Evolutionary conservation across 2,888 invertebrate species (phyloP), one percentile per base, ranked within the genome.

Genomic region (Autographa pulchrina): DNA sequence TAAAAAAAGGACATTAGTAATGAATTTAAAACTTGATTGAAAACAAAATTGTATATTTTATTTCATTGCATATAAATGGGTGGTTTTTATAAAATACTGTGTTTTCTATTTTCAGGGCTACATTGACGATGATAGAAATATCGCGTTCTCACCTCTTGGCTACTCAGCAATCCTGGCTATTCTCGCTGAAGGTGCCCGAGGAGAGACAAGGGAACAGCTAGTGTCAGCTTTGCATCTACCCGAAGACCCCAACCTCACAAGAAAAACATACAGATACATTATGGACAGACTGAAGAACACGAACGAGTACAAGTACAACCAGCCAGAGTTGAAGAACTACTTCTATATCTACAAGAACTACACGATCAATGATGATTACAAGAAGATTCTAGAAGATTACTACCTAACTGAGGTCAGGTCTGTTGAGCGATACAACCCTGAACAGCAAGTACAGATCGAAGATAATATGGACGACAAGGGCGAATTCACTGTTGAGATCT

Each of bases 281-380:
- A 93, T 96, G 91, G 92, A 96, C 65, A 91, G 96, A 62, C 85
- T 96, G n/a, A 95, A 93, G 78, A 96, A 96, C 64, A 94, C 90
- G 3, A 92, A 95, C 65, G 92, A 94, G 73, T 96, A 95, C 78
- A 93, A 94, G 88, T 90, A 92, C 67, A 96, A 96, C 76, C 92
- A 94, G 71, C 97, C 97, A 0, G 96, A 97, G 79, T 92, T 97
- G 77, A 97, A 97, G 86, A 97, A 97, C 82, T 97, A 96, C 94
- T 96, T 97, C 84, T 97, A 97, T 82, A 96, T 97, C 8, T 97
- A 97, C 88, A 96, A 96, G 83, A 97, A 97, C 82, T 96, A 96
- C 84, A 96, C 96, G 0, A 96, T 96, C 4, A 96, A 96, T 72
- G 96, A 97, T 56, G 96, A 96, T 35, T 97, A 96, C 85, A 96